Conservation (phyloP, 2,113 vertebrate genomes). For the Chrysochloris asiatica region DNA sequence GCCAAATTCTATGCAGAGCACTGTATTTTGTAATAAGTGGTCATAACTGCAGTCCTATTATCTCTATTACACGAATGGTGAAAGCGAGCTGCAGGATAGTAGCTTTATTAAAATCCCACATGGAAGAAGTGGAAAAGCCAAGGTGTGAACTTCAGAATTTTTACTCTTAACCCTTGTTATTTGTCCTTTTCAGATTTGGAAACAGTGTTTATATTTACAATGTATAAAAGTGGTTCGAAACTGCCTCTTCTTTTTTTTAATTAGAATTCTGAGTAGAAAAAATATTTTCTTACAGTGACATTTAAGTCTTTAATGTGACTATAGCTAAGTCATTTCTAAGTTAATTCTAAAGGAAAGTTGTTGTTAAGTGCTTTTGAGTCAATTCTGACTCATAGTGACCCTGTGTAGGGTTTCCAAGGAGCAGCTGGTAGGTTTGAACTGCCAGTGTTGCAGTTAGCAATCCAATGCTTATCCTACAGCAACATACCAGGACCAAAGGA, state of each 20-base stretch:
- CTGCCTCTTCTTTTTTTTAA: background rate
- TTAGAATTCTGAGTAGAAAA: constrained; percentile 49
- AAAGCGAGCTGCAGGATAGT: background rate
- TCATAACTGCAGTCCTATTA: background rate
- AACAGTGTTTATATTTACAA: background rate
- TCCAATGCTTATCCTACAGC: too few species aligned
- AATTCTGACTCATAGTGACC: too few species aligned
- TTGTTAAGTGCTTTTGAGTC: too few species aligned
- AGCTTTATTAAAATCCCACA: background rate
- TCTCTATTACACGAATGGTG: background rate
- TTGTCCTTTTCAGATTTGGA: background rate
- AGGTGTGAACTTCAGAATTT: background rate
- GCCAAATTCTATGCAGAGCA: background rate
- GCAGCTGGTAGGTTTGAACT: too few species aligned
- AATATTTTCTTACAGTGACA: background rate
- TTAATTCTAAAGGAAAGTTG: background rate
- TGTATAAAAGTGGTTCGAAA: background rate
- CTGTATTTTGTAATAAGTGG: background rate
- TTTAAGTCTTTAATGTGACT: background rate
- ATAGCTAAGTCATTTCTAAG: background rate
- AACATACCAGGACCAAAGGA: too few species aligned
- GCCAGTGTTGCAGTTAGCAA: too few species aligned
- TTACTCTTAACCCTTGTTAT: background rate
- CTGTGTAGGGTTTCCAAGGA: too few species aligned
- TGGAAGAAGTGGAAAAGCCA: background rate